Percentiles rank a stretch among this genome's conserved stretches.
These are phyloP conservation scores for Bombylius major DNA, from an alignment of 2,888 invertebrate species.

Conservation along the genomic window DNA sequence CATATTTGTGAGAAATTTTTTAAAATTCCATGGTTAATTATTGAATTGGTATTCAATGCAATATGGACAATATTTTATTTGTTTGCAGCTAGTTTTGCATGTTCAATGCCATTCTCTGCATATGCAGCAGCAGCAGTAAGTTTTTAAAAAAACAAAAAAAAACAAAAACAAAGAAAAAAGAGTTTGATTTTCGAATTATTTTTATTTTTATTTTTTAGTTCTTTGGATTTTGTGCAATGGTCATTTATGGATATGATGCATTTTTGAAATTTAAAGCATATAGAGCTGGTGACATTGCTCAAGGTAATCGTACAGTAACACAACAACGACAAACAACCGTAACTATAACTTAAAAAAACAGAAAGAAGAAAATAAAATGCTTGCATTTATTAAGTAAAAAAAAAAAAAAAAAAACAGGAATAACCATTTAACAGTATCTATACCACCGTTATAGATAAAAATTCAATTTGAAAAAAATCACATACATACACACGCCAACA, in stretches of 20 bases:
- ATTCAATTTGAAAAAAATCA: too few species aligned
- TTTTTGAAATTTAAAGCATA: constrained; percentile 62
- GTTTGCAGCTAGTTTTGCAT: constrained; percentile 58
- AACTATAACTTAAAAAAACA: constrained; percentile 12
- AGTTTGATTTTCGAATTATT: not conserved
- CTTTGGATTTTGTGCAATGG: constrained; percentile 74
- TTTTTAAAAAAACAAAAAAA: constrained; percentile 15
- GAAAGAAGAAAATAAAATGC: too few species aligned
- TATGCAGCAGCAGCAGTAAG: constrained; percentile 57
- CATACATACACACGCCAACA: too few species aligned
- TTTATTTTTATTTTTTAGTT: constrained; percentile 47
- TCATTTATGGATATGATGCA: constrained; percentile 65
- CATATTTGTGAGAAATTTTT: constrained; percentile 76
- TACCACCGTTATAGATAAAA: too few species aligned
- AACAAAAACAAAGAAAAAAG: too few species aligned
- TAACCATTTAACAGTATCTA: too few species aligned
- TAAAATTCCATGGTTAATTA: constrained; percentile 75
- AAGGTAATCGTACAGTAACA: constrained; percentile 38
- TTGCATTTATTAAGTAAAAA: too few species aligned
- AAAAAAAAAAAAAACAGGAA: too few species aligned
- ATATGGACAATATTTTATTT: constrained; percentile 64
- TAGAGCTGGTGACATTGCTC: constrained; percentile 55
- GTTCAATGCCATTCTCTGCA: constrained; percentile 45
- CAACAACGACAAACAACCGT: constrained; percentile 16
- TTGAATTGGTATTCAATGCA: constrained; percentile 64